Evolutionary conservation across 2,113 vertebrate genomes (phyloP).

Genomic region (Bostrychus sinensis): DNA sequence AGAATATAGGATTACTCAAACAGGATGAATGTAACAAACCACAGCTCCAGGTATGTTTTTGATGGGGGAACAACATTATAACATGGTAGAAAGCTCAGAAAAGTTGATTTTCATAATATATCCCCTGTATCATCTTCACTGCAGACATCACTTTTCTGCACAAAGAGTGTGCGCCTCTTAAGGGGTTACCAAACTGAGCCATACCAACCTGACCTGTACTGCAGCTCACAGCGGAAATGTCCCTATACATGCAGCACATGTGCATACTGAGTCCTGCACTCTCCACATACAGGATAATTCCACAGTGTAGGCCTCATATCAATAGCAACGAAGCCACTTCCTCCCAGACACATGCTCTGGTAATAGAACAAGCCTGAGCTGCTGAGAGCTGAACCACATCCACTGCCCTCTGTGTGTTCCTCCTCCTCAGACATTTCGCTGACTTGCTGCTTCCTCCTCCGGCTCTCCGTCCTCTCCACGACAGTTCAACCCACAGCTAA

Average conservation of each 20-base stretch:
- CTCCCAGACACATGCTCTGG: slow-evolving; percentile 44
- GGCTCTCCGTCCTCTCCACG: slow-evolving; percentile 19
- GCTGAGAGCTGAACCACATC: slow-evolving; percentile 36
- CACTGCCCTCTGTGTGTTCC: slow-evolving; percentile 33
- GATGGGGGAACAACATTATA: no score
- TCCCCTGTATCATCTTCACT: no score
- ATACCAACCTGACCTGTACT: not conserved
- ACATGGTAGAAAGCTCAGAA: no score
- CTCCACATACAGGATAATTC: no score
- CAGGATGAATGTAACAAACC: no score
- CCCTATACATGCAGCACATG: not conserved
- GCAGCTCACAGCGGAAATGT: not conserved
- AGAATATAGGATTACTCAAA: no score
- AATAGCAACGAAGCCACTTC: slow-evolving; percentile 31
- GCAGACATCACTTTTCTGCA: no score
- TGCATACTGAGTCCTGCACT: not conserved
- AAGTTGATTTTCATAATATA: no score
- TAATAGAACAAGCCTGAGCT: slow-evolving; percentile 22
- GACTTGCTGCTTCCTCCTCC: slow-evolving; percentile 47
- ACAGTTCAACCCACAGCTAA: slow-evolving; percentile 60
- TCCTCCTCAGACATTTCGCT: slow-evolving; percentile 45
- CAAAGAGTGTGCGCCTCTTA: no score
- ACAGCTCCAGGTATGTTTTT: no score
- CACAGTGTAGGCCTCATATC: slow-evolving; percentile 21
- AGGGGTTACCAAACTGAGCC: not conserved